Evolutionary conservation across 1,140 invertebrate species (phyloP).

Genomic region (Hetaerina americana): DNA sequence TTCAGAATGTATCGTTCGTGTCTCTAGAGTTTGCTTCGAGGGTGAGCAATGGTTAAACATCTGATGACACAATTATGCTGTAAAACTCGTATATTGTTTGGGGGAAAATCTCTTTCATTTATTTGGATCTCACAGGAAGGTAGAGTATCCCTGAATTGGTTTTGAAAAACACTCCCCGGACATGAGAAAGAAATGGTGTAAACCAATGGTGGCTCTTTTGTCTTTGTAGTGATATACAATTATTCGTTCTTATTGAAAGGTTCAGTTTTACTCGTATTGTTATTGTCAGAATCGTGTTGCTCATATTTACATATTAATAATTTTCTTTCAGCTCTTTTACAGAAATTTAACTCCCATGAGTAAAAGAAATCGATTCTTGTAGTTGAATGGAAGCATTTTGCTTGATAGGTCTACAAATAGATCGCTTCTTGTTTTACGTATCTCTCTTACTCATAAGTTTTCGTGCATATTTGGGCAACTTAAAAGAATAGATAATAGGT

Average conservation of each 20-base stretch:
- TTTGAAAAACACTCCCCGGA: neutral
- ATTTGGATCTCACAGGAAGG: neutral
- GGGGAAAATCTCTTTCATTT: neutral
- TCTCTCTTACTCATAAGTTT: no score
- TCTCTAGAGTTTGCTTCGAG: neutral
- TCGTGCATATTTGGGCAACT: no score
- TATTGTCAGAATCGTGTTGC: no score
- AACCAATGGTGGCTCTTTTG: neutral
- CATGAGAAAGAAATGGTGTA: neutral
- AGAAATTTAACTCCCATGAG: neutral
- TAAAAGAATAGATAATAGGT: no score
- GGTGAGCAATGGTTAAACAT: neutral
- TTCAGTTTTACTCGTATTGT: no score
- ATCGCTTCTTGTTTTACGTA: neutral
- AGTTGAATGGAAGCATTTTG: neutral
- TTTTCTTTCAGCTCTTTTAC: no score
- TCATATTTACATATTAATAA: no score
- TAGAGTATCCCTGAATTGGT: neutral
- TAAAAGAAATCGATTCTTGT: neutral
- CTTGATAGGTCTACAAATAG: neutral
- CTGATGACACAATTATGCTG: neutral
- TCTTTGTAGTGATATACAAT: neutral
- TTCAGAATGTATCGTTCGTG: neutral
- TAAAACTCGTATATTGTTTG: neutral
- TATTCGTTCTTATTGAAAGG: no score